These are phyloP conservation scores for Mesoclemmys tuberculata DNA, from an alignment of 2,113 vertebrate species.

Conservation along the genomic window DNA sequence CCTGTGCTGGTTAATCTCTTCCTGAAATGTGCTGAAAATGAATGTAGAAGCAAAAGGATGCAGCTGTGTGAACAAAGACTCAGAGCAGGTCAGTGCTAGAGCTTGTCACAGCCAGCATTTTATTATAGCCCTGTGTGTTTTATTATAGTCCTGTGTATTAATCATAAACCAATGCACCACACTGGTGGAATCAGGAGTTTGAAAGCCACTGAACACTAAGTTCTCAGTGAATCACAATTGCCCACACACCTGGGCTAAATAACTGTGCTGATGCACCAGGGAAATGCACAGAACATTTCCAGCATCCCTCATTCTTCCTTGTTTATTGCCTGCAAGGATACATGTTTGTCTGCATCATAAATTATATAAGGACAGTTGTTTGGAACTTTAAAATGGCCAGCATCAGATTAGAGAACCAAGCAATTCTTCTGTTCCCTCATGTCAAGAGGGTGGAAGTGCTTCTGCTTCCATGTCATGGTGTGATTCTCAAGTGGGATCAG, in stretches of 20 bases:
- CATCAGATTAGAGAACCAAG: neutral
- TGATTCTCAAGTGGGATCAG: neutral
- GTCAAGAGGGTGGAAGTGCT: neutral
- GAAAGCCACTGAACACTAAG: neutral
- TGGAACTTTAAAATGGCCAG: neutral
- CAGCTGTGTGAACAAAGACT: constrained; percentile 13
- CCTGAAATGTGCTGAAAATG: neutral
- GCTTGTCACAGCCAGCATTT: constrained; percentile 7
- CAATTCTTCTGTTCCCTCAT: neutral
- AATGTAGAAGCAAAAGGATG: constrained; percentile 19
- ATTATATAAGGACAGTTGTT: neutral
- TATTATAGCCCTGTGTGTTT: constrained; percentile 7
- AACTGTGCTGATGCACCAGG: constrained; percentile 1
- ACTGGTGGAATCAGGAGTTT: neutral
- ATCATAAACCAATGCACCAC: neutral
- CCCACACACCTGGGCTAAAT: neutral
- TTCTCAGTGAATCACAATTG: constrained; percentile 35
- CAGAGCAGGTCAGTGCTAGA: neutral
- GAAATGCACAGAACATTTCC: constrained; percentile 9
- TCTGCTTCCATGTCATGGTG: neutral
- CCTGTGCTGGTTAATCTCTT: constrained; percentile 2
- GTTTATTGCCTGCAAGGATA: constrained; percentile 1
- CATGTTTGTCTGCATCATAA: neutral
- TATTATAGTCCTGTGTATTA: constrained; percentile 22
- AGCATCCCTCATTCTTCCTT: neutral